These are phyloP conservation scores for Arenicola marina DNA, from an alignment of 2,888 invertebrate genomes.

Conservation along the genomic window DNA sequence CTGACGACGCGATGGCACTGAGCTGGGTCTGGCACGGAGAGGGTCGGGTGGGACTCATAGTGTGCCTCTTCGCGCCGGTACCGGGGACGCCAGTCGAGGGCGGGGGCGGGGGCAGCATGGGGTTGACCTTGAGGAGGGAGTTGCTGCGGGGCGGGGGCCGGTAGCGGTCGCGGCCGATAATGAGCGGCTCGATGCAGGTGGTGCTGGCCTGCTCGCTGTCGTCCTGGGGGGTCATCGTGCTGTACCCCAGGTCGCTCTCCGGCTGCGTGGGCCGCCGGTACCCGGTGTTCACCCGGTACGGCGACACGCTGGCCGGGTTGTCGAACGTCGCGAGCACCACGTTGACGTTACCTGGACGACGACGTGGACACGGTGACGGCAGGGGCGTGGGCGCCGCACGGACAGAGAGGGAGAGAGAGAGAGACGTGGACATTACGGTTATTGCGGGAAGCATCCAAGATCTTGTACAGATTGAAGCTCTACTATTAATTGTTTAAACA, in stretches of 20 bases:
- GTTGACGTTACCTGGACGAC: constrained; percentile 53
- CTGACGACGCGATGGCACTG: constrained; percentile 12
- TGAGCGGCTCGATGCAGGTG: constrained; percentile 56
- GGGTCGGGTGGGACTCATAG: constrained; percentile 55
- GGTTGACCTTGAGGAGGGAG: constrained; percentile 11
- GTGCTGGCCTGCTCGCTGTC: constrained; percentile 60
- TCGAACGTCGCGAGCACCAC: constrained; percentile 58
- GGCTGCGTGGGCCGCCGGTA: constrained; percentile 75
- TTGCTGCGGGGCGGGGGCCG: constrained; percentile 42
- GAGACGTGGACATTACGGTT: too few species aligned
- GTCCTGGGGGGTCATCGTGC: constrained; percentile 43
- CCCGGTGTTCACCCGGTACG: constrained; percentile 82
- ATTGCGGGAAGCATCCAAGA: too few species aligned
- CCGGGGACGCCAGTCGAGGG: too few species aligned
- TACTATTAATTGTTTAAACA: too few species aligned
- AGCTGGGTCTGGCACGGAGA: constrained; percentile 36
- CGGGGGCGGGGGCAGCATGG: constrained; percentile 52
- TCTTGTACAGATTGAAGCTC: too few species aligned
- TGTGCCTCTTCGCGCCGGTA: constrained; percentile 47
- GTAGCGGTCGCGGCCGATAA: constrained; percentile 55
- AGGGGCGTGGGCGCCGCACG: too few species aligned
- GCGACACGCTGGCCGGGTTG: constrained; percentile 76
- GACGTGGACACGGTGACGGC: too few species aligned
- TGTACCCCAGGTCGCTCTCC: constrained; percentile 86
- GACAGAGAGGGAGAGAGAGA: too few species aligned